phyloP scores from a whole-genome alignment of 2,888 invertebrate genomes.

The Eilema depressum region DNA sequence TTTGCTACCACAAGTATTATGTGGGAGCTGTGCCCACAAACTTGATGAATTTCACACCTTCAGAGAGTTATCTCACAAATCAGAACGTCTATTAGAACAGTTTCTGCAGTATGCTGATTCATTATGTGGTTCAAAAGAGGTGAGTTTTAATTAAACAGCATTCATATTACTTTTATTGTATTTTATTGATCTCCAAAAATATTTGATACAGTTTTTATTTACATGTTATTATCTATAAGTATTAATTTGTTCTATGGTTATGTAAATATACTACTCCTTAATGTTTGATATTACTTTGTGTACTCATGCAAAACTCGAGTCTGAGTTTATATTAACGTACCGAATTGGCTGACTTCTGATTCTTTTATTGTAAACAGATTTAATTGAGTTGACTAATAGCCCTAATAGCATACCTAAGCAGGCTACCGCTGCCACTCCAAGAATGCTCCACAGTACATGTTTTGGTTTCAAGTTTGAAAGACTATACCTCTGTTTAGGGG shows the following conservation, averaged over 20 bases:
- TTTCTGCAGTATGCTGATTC: slow-evolving; percentile 91
- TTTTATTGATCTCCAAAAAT: slow-evolving; percentile 35
- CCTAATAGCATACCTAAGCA: slow-evolving; percentile 77
- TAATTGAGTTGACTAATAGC: slow-evolving; percentile 71
- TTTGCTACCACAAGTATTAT: slow-evolving; percentile 92
- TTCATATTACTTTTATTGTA: slow-evolving; percentile 26
- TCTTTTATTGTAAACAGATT: slow-evolving; percentile 72
- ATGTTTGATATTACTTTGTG: slow-evolving; percentile 31
- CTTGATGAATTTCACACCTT: slow-evolving; percentile 92
- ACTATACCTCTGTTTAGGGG: slow-evolving; percentile 63
- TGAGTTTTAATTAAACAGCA: slow-evolving; percentile 65
- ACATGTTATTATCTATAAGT: slow-evolving; percentile 53
- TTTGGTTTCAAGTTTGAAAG: slow-evolving; percentile 73
- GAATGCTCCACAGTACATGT: slow-evolving; percentile 80
- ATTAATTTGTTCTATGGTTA: slow-evolving; percentile 37
- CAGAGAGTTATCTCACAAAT: slow-evolving; percentile 91
- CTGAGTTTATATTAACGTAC: slow-evolving; percentile 73
- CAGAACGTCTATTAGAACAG: slow-evolving; percentile 91
- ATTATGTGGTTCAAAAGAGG: slow-evolving; percentile 89
- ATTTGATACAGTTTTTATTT: slow-evolving; percentile 48
- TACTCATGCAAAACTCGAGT: slow-evolving; percentile 72
- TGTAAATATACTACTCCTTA: slow-evolving; percentile 32
- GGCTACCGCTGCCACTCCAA: slow-evolving; percentile 75
- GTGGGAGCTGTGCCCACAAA: slow-evolving; percentile 92
- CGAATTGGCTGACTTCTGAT: slow-evolving; percentile 73